These are phyloP conservation scores for Rhabdophis nuchalis DNA, from an alignment of 2,797 vertebrate genomes.

Conservation along the genomic window DNA sequence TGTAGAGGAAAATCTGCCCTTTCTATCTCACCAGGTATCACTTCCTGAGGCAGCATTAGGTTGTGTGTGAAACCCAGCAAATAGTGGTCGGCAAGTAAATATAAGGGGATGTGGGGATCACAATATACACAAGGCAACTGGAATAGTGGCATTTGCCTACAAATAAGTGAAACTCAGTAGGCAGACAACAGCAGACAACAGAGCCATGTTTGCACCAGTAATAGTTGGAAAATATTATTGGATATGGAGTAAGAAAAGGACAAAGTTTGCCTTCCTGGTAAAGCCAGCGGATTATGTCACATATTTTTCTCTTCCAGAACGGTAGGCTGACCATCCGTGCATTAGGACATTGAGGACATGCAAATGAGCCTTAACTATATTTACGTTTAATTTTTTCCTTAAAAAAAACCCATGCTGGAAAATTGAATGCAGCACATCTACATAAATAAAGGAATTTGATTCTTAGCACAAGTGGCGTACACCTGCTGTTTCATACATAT, in stretches of 20 bases:
- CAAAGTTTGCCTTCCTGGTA: not conserved
- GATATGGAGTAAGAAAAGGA: not conserved
- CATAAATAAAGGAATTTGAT: not conserved
- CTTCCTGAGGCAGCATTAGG: not conserved
- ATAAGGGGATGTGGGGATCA: not conserved
- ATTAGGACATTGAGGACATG: not conserved
- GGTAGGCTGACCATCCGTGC: not conserved
- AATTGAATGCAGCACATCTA: not conserved
- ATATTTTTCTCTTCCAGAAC: not conserved
- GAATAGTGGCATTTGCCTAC: not conserved
- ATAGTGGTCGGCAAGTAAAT: not conserved
- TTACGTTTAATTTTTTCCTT: not conserved
- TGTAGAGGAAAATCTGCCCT: not conserved
- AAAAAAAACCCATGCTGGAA: not conserved
- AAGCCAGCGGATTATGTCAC: not conserved
- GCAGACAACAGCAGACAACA: not conserved
- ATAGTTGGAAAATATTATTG: not conserved
- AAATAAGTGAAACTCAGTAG: not conserved
- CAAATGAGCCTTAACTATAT: not conserved
- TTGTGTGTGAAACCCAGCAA: not conserved
- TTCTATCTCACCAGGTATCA: not conserved
- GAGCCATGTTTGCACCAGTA: not conserved
- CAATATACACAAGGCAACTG: not conserved
- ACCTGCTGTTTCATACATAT: not conserved
- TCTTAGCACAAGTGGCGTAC: not conserved